phyloP scores from a whole-genome alignment of 2,797 vertebrate genomes.

The Acrossocheilus wenchowensis region DNA sequence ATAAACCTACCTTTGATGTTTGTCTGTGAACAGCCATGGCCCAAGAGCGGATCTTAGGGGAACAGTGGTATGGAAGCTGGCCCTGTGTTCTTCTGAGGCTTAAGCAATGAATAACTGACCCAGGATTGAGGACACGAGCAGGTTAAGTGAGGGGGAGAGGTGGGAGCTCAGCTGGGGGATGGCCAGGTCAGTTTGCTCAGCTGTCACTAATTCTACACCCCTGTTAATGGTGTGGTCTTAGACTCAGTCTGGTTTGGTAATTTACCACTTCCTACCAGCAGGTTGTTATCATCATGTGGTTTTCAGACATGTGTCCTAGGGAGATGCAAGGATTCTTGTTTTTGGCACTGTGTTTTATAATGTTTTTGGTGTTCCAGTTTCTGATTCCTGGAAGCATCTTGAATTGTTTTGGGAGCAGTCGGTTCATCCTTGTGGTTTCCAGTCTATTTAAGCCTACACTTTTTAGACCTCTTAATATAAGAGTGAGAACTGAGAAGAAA shows the following conservation, averaged over 20 bases:
- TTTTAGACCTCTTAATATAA: background rate
- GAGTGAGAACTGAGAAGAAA: background rate
- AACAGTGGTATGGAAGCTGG: conserved; percentile 28
- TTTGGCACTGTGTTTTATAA: background rate
- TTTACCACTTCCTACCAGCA: conserved; percentile 30
- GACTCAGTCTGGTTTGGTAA: conserved; percentile 42
- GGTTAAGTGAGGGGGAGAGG: conserved; percentile 35
- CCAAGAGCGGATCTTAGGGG: conserved; percentile 24
- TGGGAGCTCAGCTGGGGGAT: conserved; percentile 40
- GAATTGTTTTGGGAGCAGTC: background rate
- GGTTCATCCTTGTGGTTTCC: background rate
- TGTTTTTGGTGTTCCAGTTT: background rate
- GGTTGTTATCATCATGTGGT: conserved; percentile 15
- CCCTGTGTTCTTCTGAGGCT: conserved; percentile 22
- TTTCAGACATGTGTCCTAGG: background rate
- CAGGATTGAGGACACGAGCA: conserved; percentile 51
- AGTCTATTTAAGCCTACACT: background rate
- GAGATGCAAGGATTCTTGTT: background rate
- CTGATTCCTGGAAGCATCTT: background rate
- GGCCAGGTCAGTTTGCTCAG: conserved; percentile 66
- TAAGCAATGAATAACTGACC: conserved; percentile 36
- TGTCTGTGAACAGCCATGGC: background rate
- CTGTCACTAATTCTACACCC: conserved; percentile 60
- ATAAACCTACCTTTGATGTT: conserved; percentile 45
- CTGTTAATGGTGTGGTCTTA: background rate